Percentiles rank a stretch among this genome's conserved stretches.
These are phyloP conservation scores for Heterocephalus glaber DNA, from an alignment of 2,113 vertebrate species.

Conservation along the genomic window DNA sequence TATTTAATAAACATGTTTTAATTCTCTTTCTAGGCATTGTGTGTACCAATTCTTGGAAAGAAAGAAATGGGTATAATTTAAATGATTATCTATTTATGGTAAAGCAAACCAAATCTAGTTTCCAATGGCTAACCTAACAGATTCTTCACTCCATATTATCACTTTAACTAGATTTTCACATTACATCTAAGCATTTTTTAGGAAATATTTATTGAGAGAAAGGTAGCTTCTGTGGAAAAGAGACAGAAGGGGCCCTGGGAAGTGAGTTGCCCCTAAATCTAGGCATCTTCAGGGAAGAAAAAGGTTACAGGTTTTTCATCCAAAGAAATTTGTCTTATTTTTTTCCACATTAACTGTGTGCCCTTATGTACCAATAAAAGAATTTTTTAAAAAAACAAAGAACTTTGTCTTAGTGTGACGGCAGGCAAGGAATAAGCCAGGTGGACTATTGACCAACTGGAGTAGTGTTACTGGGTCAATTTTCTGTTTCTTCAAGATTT, in stretches of 20 bases:
- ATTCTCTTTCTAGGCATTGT: not conserved
- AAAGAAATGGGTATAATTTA: not conserved
- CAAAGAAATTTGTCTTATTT: not conserved
- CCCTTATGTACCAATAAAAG: too few species aligned
- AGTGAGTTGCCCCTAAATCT: too few species aligned
- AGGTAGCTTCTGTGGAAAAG: too few species aligned
- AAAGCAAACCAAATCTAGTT: not conserved
- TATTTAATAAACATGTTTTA: not conserved
- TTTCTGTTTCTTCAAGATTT: not conserved
- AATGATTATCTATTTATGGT: not conserved
- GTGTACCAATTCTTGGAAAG: not conserved
- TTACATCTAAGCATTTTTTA: not conserved
- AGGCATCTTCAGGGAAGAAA: not conserved
- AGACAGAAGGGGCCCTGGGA: too few species aligned
- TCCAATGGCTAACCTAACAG: not conserved
- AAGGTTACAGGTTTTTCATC: not conserved
- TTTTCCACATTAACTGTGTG: too few species aligned
- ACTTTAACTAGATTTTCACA: not conserved
- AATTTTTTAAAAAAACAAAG: too few species aligned
- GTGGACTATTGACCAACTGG: not conserved
- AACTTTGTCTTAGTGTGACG: not conserved
- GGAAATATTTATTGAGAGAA: too few species aligned
- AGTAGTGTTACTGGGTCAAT: not conserved
- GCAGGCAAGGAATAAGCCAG: not conserved
- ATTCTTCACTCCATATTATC: not conserved